Conservation (phyloP, 2,888 invertebrate genomes). For the Fragum sueziense region DNA sequence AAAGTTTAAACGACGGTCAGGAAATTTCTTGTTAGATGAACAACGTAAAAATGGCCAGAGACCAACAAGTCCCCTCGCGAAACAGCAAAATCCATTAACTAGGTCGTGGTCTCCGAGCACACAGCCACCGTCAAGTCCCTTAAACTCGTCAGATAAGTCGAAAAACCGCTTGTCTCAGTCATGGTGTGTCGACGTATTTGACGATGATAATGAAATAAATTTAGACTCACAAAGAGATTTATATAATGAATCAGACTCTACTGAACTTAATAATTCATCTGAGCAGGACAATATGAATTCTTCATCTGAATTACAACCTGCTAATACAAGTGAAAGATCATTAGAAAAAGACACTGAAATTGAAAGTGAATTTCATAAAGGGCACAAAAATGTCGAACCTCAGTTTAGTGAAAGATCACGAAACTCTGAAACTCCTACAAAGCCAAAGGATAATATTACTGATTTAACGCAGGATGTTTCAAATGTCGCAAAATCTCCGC, state of each 20-base stretch:
- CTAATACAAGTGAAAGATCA: background rate
- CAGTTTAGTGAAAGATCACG: background rate
- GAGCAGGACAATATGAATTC: background rate
- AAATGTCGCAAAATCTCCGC: background rate
- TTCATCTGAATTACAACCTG: background rate
- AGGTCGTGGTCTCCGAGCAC: constrained; percentile 58
- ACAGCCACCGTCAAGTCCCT: constrained; percentile 44
- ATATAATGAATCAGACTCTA: background rate
- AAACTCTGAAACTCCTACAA: constrained; percentile 3
- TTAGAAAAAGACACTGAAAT: too few relatives aligned
- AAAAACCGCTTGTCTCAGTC: constrained; percentile 63
- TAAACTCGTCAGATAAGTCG: constrained; percentile 21
- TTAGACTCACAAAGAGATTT: background rate
- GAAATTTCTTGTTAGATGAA: constrained; percentile 70
- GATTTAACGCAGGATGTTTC: background rate
- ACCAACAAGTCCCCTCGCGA: constrained; percentile 55
- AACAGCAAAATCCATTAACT: constrained; percentile 44
- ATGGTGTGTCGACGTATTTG: constrained; percentile 57
- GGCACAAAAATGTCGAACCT: constrained; percentile 3
- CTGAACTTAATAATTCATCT: background rate
- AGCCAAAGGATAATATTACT: constrained; percentile 1
- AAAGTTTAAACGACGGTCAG: constrained; percentile 72
- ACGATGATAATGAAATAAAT: constrained; percentile 4
- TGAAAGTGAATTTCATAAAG: background rate
- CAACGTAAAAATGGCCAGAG: constrained; percentile 41